Evolutionary conservation across 2,888 invertebrate genomes (phyloP), one percentile per base, ranked within the genome.

Genomic region (Euzophera pinguis): DNA sequence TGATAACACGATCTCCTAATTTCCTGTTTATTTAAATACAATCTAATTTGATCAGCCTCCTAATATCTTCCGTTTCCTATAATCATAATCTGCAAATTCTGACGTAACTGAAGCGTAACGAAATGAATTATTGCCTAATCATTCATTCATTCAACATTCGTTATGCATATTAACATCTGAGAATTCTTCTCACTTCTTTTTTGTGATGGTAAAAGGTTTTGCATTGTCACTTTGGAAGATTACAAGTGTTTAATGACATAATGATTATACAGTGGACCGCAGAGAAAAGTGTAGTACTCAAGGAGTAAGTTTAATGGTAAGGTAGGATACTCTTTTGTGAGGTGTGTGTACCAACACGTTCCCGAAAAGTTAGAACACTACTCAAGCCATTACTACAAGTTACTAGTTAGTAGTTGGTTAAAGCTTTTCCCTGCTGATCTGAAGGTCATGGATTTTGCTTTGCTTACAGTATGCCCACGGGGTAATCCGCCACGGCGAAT

Each of bases 21-120:
- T 45, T 45, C 45, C 45, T 32, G 45, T 45, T 45, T 45, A 45
- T 45, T 32, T 12, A 34, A 32, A 32, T 32, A 10, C 34, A 32
- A 45, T 32, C 34, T 34, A n/a, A n/a, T 16, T 45, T 42, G 29
- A 45, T 16, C 10, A 32, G 10, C 32, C 32, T 32, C 16, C 9
- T 16, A 45, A 32, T 5, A 9, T 34, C 32, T 45, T 34, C 32
- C 32, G 14, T 45, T 45, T 34, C 32, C 32, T 12, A 0, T 13
- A 16, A 10, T 10, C 1, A 32, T 45, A 14, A 34, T 13, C 27
- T 43, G 27, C 17, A 7, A 32, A 32, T 32, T 9, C 39, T 42
- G 29, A 16, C 32, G 32, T 6, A 45, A 45, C 14, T 9, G 1
- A 14, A 13, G 1, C 7, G 32, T 45, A 45, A 45, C 29, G 9